Evolutionary conservation across 2,797 vertebrate genomes (phyloP).

Genomic region (Serranus cabrilla): DNA sequence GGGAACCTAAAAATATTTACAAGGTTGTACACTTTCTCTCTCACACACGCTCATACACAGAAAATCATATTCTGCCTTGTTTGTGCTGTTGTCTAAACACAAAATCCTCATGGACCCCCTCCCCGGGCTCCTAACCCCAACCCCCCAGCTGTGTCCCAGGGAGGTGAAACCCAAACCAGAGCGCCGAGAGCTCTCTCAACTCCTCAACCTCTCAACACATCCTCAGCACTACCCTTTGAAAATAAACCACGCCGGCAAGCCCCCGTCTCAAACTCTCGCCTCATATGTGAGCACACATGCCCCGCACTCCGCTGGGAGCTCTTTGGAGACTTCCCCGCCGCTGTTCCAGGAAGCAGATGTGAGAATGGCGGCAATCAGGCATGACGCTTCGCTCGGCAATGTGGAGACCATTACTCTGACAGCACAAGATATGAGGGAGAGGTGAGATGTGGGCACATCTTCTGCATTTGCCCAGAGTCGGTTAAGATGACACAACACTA

Average conservation of each 20-base stretch:
- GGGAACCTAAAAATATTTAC: not conserved
- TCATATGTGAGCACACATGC: conserved; percentile 76
- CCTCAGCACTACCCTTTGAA: conserved; percentile 82
- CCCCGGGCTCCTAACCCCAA: conserved; percentile 26
- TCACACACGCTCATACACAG: not conserved
- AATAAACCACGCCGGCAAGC: conserved; percentile 77
- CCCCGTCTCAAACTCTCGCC: conserved; percentile 70
- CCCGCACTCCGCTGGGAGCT: conserved; percentile 72
- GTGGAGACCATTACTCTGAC: conserved; percentile 64
- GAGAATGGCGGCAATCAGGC: conserved; percentile 72
- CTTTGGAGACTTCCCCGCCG: conserved; percentile 69
- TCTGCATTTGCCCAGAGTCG: conserved; percentile 31
- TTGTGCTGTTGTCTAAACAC: conserved; percentile 68
- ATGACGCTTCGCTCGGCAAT: conserved; percentile 62
- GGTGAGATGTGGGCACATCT: conserved; percentile 54
- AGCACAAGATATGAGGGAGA: conserved; percentile 42
- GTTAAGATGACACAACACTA: conserved; percentile 43
- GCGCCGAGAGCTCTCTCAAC: conserved; percentile 76
- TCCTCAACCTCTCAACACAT: conserved; percentile 85
- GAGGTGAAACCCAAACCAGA: conserved; percentile 80
- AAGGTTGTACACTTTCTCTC: not conserved
- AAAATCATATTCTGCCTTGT: conserved; percentile 46
- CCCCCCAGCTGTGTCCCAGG: conserved; percentile 71
- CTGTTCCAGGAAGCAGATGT: conserved; percentile 83
- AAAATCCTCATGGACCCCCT: conserved; percentile 32